A percentile compares a stretch with the other conserved stretches of the same genome.
These are phyloP conservation scores for Sylvia borin DNA, from an alignment of 2,797 vertebrate genomes.

Conservation along the genomic window DNA sequence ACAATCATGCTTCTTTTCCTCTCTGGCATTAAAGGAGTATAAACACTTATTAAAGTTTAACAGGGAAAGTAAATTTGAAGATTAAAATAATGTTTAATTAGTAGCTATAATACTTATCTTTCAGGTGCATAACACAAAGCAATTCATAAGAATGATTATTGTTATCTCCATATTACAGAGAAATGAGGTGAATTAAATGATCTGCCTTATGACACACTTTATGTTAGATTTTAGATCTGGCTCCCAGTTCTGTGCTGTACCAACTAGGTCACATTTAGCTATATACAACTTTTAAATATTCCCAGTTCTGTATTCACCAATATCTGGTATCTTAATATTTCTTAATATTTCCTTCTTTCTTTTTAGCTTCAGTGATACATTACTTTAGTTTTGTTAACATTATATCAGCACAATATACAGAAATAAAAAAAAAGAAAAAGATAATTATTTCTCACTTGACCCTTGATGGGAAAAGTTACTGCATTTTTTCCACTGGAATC, in stretches of 20 bases:
- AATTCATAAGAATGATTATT: not conserved
- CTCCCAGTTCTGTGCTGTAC: not conserved
- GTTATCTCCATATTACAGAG: not conserved
- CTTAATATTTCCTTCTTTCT: too few species aligned
- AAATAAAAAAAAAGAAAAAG: not conserved
- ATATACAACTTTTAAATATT: not conserved
- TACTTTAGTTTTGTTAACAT: not conserved
- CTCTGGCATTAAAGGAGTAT: not conserved
- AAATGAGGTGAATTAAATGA: slow-evolving; percentile 20
- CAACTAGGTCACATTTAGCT: slow-evolving; percentile 12
- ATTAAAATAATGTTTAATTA: slow-evolving; percentile 46
- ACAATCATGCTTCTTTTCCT: not conserved
- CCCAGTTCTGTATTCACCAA: not conserved
- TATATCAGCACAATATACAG: not conserved
- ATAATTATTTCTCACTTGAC: not conserved
- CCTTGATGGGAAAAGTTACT: not conserved
- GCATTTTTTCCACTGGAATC: not conserved
- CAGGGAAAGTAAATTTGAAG: slow-evolving; percentile 3
- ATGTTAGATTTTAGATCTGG: not conserved
- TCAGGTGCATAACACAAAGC: slow-evolving; percentile 16
- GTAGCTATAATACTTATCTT: not conserved
- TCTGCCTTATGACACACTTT: slow-evolving; percentile 4
- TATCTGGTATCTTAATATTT: not conserved
- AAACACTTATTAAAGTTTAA: slow-evolving; percentile 18
- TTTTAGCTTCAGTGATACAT: not conserved